phyloP scores from a whole-genome alignment of 2,113 vertebrate genomes.

The Isichthys henryi region DNA sequence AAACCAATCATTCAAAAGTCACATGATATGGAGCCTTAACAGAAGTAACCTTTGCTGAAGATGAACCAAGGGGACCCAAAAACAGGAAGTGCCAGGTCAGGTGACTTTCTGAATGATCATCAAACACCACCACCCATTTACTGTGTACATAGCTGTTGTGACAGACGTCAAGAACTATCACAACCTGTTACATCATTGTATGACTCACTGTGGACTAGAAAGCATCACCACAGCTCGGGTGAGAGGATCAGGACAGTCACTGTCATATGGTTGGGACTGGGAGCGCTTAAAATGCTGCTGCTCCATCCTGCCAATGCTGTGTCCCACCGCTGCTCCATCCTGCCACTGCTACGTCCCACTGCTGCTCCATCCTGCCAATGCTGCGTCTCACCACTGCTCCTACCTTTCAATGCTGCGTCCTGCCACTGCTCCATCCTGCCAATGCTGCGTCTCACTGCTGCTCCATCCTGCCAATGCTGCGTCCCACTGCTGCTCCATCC shows the following conservation, averaged over 20 bases:
- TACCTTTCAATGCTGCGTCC: accelerated
- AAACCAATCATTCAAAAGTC: not conserved
- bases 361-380: not conserved
- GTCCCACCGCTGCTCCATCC: too few species aligned
- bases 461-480: too few species aligned
- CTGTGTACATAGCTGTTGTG: not conserved
- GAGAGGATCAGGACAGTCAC: too few species aligned
- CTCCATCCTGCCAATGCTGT: too few species aligned
- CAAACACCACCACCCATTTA: not conserved
- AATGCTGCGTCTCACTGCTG: too few species aligned
- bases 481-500: too few species aligned
- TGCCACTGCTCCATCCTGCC: not conserved
- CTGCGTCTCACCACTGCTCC: not conserved
- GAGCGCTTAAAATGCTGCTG: not conserved
- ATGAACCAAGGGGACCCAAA: not conserved
- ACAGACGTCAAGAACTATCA: not conserved
- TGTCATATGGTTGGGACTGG: not conserved
- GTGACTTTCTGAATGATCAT: not conserved
- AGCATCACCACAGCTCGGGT: not conserved
- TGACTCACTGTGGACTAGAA: not conserved
- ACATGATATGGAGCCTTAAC: not conserved
- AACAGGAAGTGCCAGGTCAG: not conserved
- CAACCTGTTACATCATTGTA: too few species aligned
- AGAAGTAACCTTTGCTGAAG: not conserved
- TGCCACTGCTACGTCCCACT: too few species aligned